A percentile compares a stretch with the other conserved stretches of the same genome.
These are phyloP conservation scores for Furcifer pardalis DNA, from an alignment of 2,797 vertebrate species.

Conservation along the genomic window DNA sequence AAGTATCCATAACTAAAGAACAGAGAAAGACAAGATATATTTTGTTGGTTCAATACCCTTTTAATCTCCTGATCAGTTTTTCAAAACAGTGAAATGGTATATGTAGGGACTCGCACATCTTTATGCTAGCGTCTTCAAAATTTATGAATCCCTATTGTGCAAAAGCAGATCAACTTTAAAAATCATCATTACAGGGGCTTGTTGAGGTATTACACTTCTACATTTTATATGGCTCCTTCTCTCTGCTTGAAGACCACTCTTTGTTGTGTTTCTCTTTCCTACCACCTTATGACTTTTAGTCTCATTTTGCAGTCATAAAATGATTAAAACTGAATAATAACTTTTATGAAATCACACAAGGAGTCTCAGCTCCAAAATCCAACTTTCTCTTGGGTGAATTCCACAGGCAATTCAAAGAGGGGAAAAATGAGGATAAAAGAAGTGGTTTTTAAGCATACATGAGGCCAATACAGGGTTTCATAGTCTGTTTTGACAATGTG, in stretches of 20 bases:
- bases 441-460: not conserved
- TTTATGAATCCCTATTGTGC: not conserved
- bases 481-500: not conserved
- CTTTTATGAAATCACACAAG: not conserved
- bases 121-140: not conserved
- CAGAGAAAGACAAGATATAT: not conserved
- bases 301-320: not conserved
- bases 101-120: not conserved
- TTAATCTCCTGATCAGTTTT: not conserved
- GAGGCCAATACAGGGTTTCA: not conserved
- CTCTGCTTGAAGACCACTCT: not conserved
- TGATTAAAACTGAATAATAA: not conserved
- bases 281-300: not conserved
- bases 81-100: too few species aligned
- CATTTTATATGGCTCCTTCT: not conserved
- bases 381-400: not conserved
- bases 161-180: not conserved
- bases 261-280: not conserved
- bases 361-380: not conserved
- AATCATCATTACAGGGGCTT: not conserved
- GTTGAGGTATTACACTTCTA: not conserved
- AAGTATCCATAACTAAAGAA: not conserved
- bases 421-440: too few species aligned
- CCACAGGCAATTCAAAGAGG: not conserved
- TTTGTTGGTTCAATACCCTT: not conserved